Evolutionary conservation across 1,140 invertebrate species (phyloP).

Genomic region (Nymphalis io): DNA sequence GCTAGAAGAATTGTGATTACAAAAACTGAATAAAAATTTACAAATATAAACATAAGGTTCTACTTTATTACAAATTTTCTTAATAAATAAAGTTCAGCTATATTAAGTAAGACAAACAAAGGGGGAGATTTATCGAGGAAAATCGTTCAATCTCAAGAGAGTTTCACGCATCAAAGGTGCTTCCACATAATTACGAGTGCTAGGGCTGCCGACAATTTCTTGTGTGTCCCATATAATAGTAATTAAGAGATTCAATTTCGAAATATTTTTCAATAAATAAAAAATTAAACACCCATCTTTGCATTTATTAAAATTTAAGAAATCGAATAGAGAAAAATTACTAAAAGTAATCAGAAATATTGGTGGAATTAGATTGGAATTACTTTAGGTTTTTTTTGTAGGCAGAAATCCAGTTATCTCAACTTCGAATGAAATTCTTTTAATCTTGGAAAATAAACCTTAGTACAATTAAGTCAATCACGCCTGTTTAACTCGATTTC

Average conservation of each 20-base stretch:
- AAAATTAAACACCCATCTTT: neutral
- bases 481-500: conserved; percentile 76
- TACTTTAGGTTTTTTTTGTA: conserved; percentile 14
- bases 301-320: neutral
- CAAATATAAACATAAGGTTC: neutral
- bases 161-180: conserved; percentile 52
- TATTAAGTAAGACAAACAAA: conserved; percentile 27
- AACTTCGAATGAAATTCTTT: conserved; percentile 50
- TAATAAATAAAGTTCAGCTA: conserved; percentile 8
- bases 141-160: conserved; percentile 26
- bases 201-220: conserved; percentile 59
- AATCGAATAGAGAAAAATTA: conserved; percentile 1
- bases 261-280: conserved; percentile 58
- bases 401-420: conserved; percentile 22
- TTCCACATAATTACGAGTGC: conserved; percentile 53
- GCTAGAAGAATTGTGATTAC: too few species aligned
- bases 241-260: conserved; percentile 70
- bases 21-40: neutral
- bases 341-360: neutral
- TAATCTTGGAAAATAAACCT: conserved; percentile 67
- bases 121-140: conserved; percentile 21
- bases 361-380: neutral
- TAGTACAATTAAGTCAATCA: conserved; percentile 74
- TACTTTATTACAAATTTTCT: neutral
- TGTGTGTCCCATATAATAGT: conserved; percentile 48